phyloP scores from a whole-genome alignment of 2,888 invertebrate species.

The Gymnoscelis rufifasciata region DNA sequence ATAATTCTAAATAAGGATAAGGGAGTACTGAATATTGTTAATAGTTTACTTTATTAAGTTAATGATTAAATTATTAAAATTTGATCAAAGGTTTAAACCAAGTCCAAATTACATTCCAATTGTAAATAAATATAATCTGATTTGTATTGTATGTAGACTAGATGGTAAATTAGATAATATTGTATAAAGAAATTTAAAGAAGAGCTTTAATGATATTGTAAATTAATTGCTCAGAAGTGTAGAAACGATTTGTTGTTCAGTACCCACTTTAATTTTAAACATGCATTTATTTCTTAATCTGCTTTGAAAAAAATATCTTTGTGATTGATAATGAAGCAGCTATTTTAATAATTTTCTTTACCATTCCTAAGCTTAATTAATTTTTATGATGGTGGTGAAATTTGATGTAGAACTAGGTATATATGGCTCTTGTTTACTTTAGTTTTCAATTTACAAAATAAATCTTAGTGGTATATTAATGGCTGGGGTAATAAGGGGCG shows the following conservation, averaged over 20 bases:
- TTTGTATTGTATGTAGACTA: slow-evolving; percentile 22
- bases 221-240: slow-evolving; percentile 60
- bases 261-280: slow-evolving; percentile 30
- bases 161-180: slow-evolving; percentile 17
- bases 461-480: slow-evolving; percentile 5
- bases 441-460: slow-evolving; percentile 7
- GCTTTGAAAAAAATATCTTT: not conserved
- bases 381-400: slow-evolving; percentile 5
- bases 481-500: slow-evolving; percentile 2
- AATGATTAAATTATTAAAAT: slow-evolving; percentile 44
- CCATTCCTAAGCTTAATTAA: slow-evolving; percentile 2
- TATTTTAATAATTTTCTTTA: not conserved
- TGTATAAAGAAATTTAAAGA: slow-evolving; percentile 32
- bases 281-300: slow-evolving; percentile 47
- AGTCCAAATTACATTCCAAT: slow-evolving; percentile 76
- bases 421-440: slow-evolving; percentile 11
- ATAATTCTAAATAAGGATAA: slow-evolving; percentile 45
- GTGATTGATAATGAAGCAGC: not conserved
- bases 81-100: slow-evolving; percentile 55
- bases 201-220: slow-evolving; percentile 70
- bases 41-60: slow-evolving; percentile 49
- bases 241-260: slow-evolving; percentile 47
- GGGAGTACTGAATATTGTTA: slow-evolving; percentile 73
- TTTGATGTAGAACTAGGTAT: slow-evolving; percentile 4
- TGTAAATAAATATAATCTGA: slow-evolving; percentile 58